Evolutionary conservation across 2,797 vertebrate genomes (phyloP).

Genomic region (Limosa lapponica): DNA sequence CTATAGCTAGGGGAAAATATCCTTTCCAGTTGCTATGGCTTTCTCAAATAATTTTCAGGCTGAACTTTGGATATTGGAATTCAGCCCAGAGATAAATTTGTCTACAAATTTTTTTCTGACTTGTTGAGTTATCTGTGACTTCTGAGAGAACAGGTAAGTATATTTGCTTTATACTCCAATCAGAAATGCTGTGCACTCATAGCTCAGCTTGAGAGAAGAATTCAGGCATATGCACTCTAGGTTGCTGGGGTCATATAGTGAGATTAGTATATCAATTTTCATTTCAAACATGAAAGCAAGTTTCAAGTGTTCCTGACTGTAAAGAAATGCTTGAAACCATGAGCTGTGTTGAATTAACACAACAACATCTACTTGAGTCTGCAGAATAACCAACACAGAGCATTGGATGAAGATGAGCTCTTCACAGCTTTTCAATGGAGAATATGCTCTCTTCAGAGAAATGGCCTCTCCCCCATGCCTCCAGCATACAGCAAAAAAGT

Average conservation of each 20-base stretch:
- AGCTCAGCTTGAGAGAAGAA: not conserved
- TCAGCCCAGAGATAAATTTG: conserved; percentile 13
- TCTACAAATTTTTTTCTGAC: conserved; percentile 22
- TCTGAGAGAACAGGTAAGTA: not conserved
- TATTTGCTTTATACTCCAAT: not conserved
- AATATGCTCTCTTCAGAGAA: not conserved
- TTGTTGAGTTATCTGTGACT: not conserved
- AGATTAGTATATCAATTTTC: not conserved
- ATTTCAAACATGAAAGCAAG: conserved; percentile 19
- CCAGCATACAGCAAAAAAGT: rapidly evolving
- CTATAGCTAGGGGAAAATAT: not conserved
- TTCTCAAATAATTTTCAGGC: not conserved
- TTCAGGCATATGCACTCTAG: not conserved
- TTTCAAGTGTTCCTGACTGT: not conserved
- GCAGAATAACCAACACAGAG: not conserved
- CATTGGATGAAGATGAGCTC: not conserved
- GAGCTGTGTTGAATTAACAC: not conserved
- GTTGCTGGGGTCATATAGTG: not conserved
- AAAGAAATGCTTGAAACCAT: not conserved
- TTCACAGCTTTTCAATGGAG: not conserved
- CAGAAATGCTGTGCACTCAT: not conserved
- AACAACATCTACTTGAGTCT: not conserved
- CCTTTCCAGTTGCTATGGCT: not conserved
- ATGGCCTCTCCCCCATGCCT: not conserved
- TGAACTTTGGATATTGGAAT: not conserved